A percentile compares a stretch with the other conserved stretches of the same genome.
phyloP scores from a whole-genome alignment of 2,888 invertebrate species.

The Chelonus formosanus region DNA sequence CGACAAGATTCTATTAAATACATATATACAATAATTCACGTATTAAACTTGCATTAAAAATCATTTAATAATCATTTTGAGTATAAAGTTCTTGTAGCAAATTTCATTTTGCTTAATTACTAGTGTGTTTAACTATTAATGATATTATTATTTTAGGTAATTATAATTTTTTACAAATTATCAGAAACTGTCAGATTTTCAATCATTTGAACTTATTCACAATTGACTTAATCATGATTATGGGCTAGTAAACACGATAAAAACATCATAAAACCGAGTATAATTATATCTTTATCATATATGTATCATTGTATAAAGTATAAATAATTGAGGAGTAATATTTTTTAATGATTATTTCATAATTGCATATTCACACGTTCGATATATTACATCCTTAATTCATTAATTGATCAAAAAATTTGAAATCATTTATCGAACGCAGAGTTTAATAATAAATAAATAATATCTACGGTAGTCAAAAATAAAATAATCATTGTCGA shows the following conservation, averaged over 20 bases:
- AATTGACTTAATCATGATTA: not conserved
- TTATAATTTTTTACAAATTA: slow-evolving; percentile 2
- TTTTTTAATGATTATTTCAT: too few species aligned
- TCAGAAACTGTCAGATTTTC: slow-evolving; percentile 34
- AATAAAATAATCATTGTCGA: slow-evolving; percentile 4
- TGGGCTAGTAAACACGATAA: not conserved
- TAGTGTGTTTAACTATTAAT: too few species aligned
- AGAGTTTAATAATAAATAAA: not conserved
- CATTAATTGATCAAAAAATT: not conserved
- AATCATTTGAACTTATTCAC: not conserved
- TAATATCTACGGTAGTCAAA: not conserved
- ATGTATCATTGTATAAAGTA: not conserved
- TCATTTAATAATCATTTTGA: too few species aligned
- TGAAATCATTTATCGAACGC: not conserved
- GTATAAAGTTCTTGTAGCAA: too few species aligned
- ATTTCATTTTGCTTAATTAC: too few species aligned
- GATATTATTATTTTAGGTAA: not conserved
- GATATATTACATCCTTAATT: too few species aligned
- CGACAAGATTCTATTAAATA: too few species aligned
- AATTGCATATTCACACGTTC: too few species aligned
- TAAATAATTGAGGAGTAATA: not conserved
- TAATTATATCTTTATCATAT: slow-evolving; percentile 20
- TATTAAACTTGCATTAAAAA: too few species aligned
- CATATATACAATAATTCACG: too few species aligned
- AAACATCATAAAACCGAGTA: slow-evolving; percentile 2